phyloP scores from a whole-genome alignment of 2,797 vertebrate genomes.

The Masticophis lateralis region DNA sequence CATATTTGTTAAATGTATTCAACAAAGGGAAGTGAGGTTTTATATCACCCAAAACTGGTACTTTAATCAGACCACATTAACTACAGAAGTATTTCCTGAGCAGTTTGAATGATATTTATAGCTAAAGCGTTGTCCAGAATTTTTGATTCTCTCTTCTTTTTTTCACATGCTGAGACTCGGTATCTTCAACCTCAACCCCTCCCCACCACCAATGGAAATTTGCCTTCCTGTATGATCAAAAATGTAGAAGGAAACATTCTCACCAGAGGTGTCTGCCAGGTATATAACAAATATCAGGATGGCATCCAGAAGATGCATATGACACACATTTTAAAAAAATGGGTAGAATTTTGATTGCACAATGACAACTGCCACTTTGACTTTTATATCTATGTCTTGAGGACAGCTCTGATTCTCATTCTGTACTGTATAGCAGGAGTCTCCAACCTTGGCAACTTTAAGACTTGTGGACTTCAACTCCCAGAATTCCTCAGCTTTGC shows the following conservation, averaged over 20 bases:
- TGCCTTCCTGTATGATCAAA: neutral
- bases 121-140: neutral
- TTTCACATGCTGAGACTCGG: neutral
- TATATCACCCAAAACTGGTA: neutral
- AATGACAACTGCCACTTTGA: neutral
- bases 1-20: neutral
- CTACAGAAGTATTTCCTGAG: neutral
- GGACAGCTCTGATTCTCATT: neutral
- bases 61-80: neutral
- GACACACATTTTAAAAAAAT: neutral
- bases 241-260: neutral
- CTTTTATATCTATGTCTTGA: neutral
- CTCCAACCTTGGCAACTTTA: too few relatives aligned
- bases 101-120: neutral
- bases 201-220: neutral
- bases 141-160: neutral
- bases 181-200: neutral
- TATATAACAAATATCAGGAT: neutral
- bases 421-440: neutral
- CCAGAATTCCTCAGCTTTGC: too few relatives aligned
- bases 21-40: neutral
- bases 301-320: neutral
- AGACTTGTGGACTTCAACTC: too few relatives aligned
- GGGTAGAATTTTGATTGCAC: neutral
- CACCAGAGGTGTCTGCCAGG: neutral